These are phyloP conservation scores for Atrina japonica DNA, from an alignment of 2,888 invertebrate species.

Conservation along the genomic window DNA sequence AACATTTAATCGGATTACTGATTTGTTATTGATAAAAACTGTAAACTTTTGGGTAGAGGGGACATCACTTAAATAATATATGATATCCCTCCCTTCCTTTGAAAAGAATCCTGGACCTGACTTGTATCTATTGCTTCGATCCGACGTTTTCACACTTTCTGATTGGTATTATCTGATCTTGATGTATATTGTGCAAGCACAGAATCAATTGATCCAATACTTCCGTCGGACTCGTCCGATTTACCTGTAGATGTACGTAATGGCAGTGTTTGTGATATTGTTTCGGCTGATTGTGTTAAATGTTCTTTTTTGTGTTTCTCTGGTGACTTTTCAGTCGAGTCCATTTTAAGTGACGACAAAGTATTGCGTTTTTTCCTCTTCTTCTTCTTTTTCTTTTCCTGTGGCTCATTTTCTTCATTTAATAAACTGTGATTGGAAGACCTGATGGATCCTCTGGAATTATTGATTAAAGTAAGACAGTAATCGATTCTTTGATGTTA, in stretches of 20 bases:
- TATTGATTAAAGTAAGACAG: too few species aligned
- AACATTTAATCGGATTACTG: too few species aligned
- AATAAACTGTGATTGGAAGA: constrained; percentile 31
- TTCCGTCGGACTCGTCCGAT: constrained; percentile 19
- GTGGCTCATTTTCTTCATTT: constrained; percentile 18
- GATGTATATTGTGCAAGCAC: constrained; percentile 38
- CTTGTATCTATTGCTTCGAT: too few species aligned
- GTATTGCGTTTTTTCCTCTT: constrained; percentile 15
- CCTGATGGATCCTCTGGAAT: constrained; percentile 11
- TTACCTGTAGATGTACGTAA: background rate
- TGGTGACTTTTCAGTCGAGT: background rate
- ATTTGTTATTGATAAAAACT: too few species aligned
- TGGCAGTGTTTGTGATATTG: background rate
- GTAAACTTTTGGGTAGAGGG: too few species aligned
- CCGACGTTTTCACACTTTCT: too few species aligned
- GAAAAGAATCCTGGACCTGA: too few species aligned
- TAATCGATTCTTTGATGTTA: too few species aligned
- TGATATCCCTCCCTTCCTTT: too few species aligned
- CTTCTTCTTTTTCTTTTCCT: constrained; percentile 8
- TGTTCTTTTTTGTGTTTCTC: background rate
- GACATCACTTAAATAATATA: too few species aligned
- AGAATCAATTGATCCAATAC: constrained; percentile 33
- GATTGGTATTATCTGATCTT: background rate
- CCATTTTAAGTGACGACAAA: background rate
- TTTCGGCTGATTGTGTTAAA: background rate